These are phyloP conservation scores for Microtus pennsylvanicus DNA, from an alignment of 2,113 vertebrate species.

Conservation along the genomic window DNA sequence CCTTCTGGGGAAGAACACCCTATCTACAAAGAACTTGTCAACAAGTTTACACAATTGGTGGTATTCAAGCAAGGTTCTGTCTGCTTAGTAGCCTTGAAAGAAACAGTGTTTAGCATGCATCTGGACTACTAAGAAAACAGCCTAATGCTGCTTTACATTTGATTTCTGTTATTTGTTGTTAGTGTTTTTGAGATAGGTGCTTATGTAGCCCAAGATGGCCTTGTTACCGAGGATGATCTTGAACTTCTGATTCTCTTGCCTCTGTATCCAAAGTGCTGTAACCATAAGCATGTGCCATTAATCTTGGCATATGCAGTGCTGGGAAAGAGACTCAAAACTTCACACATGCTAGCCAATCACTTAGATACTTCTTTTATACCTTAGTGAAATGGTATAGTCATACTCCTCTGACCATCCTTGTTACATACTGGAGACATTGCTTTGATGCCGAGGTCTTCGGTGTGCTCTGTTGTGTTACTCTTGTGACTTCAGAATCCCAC, in stretches of 20 bases:
- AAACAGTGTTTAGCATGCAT: neutral
- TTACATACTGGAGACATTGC: neutral
- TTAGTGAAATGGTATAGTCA: slow-evolving; percentile 16
- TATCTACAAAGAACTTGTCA: neutral
- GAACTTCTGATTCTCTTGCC: neutral
- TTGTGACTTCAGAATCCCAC: slow-evolving; percentile 50
- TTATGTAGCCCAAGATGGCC: neutral
- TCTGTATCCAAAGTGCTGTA: neutral
- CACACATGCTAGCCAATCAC: neutral
- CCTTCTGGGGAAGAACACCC: neutral
- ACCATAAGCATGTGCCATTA: no score
- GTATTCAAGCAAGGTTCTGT: neutral
- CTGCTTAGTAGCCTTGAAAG: neutral
- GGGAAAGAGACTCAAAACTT: neutral
- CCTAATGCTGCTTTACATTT: neutral
- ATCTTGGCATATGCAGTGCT: neutral
- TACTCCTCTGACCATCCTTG: slow-evolving; percentile 32
- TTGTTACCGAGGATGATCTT: neutral
- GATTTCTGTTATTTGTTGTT: neutral
- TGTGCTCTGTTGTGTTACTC: neutral
- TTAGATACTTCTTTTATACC: neutral
- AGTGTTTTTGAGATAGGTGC: neutral
- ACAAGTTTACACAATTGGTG: neutral
- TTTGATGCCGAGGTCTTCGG: neutral
- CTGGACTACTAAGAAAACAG: neutral